Evolutionary conservation across 1,140 invertebrate genomes (phyloP).

Genomic region (Xylocopa sonorina): DNA sequence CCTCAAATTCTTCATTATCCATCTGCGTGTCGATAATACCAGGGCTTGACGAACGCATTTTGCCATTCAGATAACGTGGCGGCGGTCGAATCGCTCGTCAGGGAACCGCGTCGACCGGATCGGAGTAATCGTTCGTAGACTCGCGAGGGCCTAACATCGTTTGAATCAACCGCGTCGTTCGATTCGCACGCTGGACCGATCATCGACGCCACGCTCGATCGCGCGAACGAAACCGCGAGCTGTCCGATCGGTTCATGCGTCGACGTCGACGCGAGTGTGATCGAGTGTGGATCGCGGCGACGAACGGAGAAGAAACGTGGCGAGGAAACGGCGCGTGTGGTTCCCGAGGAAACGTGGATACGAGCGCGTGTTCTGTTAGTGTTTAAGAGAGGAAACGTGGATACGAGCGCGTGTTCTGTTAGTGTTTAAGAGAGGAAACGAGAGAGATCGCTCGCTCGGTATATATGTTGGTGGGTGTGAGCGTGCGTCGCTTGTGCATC

Average conservation of each 20-base stretch:
- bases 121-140: neutral
- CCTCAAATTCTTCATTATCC: neutral
- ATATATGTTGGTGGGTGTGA: neutral
- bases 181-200: neutral
- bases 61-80: conserved; percentile 12
- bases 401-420: neutral
- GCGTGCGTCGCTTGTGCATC: neutral
- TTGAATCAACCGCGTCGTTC: conserved; percentile 1
- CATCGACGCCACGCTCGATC: neutral
- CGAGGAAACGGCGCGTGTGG: too few species aligned
- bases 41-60: too few species aligned
- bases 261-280: neutral
- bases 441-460: too few species aligned
- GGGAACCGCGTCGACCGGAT: neutral
- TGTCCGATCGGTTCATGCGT: neutral
- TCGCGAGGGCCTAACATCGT: conserved; percentile 9
- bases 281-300: neutral
- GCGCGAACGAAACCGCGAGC: neutral
- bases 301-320: neutral
- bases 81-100: neutral
- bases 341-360: neutral
- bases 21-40: neutral
- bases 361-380: neutral
- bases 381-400: neutral
- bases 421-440: too few species aligned